These are phyloP conservation scores for Fulmarus glacialis DNA, from an alignment of 2,113 vertebrate genomes.

Conservation along the genomic window DNA sequence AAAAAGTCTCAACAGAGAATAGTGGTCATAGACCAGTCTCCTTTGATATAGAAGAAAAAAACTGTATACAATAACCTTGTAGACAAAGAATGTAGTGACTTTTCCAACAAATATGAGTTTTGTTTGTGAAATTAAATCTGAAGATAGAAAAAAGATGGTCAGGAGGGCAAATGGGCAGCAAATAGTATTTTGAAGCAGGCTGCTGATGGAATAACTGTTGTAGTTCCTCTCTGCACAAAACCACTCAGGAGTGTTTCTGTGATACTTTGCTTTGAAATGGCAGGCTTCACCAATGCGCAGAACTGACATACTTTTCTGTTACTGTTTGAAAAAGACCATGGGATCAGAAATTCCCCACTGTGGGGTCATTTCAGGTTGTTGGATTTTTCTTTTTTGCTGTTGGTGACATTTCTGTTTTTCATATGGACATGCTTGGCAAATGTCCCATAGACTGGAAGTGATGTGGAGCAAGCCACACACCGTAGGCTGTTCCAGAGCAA, in stretches of 20 bases:
- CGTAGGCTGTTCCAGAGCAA: background rate
- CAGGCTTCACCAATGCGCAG: background rate
- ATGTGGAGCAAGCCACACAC: background rate
- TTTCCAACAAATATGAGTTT: background rate
- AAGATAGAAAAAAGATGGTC: background rate
- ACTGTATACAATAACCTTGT: background rate
- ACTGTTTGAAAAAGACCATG: background rate
- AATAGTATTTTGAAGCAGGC: background rate
- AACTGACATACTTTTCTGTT: background rate
- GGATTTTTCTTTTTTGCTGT: background rate
- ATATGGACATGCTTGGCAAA: background rate
- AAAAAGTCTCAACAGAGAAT: background rate
- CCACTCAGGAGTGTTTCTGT: background rate
- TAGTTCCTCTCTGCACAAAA: background rate
- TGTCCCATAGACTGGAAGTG: accelerated
- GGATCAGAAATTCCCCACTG: background rate
- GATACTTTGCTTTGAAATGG: background rate
- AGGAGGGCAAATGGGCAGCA: background rate
- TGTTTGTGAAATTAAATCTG: background rate
- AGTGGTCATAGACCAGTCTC: background rate
- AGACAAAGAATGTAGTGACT: background rate
- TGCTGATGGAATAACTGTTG: background rate
- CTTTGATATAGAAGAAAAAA: background rate
- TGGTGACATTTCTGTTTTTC: background rate
- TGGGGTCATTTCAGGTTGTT: background rate